Conservation (phyloP, 2,888 invertebrate genomes). For the Julus scanicus region DNA sequence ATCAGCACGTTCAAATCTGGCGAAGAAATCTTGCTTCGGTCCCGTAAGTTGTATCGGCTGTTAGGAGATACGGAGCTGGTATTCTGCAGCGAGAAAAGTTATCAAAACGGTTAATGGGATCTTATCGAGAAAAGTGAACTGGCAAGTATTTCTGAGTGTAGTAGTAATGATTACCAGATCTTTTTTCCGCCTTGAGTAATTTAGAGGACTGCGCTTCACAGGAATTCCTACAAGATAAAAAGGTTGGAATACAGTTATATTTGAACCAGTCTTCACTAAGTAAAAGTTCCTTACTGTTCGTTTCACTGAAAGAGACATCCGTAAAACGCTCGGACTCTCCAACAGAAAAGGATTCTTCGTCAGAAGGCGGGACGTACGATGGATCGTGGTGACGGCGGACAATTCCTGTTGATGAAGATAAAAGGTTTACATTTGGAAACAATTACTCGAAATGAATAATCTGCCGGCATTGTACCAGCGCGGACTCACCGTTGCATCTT, state of each 20-base stretch:
- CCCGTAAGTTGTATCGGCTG: constrained; percentile 41
- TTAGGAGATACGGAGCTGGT: neutral
- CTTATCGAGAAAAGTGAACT: no score
- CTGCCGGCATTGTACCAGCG: neutral
- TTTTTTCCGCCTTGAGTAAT: neutral
- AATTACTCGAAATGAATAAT: neutral
- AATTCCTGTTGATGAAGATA: neutral
- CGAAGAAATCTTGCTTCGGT: neutral
- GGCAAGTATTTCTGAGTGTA: no score
- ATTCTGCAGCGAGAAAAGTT: neutral
- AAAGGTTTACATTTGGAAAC: neutral
- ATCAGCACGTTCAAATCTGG: neutral
- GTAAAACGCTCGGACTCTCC: neutral
- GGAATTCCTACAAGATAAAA: neutral
- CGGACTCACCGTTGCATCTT: neutral
- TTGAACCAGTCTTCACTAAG: neutral
- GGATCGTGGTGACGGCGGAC: neutral
- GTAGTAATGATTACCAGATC: no score
- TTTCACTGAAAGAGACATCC: neutral
- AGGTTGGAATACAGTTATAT: neutral
- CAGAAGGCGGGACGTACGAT: neutral
- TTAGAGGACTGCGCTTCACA: neutral
- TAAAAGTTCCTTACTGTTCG: neutral
- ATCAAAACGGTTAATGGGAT: neutral
- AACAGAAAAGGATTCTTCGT: neutral